Percentiles rank a stretch among this genome's conserved stretches.
Conservation (phyloP, 2,888 invertebrate genomes). For the Drosophila atripex region DNA sequence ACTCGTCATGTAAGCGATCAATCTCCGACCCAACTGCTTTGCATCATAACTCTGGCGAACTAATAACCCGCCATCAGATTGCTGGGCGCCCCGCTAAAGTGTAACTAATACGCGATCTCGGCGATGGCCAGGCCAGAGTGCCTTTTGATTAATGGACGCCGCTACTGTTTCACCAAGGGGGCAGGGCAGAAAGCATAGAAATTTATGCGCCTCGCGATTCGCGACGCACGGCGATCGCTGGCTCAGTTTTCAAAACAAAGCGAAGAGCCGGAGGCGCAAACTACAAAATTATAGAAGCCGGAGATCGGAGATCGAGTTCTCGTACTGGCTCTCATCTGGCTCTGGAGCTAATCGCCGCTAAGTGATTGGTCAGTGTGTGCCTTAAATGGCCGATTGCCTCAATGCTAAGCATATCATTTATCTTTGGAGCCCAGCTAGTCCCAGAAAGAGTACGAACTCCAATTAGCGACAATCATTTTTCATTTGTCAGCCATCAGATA, state of each 20-base stretch:
- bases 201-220: conserved; percentile 67
- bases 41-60: conserved; percentile 40
- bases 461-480: conserved; percentile 71
- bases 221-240: conserved; percentile 56
- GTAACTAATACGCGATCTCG: conserved; percentile 65
- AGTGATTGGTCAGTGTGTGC: conserved; percentile 53
- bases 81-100: conserved; percentile 45
- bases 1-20: conserved; percentile 40
- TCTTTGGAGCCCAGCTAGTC: conserved; percentile 47
- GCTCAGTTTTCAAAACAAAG: conserved; percentile 9
- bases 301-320: conserved; percentile 15
- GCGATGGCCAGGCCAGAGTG: conserved; percentile 28
- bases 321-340: background rate
- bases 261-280: conserved; percentile 36
- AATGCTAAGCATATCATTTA: conserved; percentile 67
- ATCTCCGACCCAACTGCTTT: conserved; percentile 49
- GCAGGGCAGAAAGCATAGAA: conserved; percentile 36
- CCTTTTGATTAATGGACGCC: conserved; percentile 73
- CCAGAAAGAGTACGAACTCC: conserved; percentile 14
- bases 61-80: conserved; percentile 39
- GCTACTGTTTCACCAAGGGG: conserved; percentile 63
- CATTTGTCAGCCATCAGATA: conserved; percentile 34
- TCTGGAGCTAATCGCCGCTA: conserved; percentile 37
- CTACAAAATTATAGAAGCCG: conserved; percentile 35
- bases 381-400: conserved; percentile 47